A percentile compares a stretch with the other conserved stretches of the same genome.
Conservation (phyloP, 2,797 vertebrate species). For the Siniperca obscura region DNA sequence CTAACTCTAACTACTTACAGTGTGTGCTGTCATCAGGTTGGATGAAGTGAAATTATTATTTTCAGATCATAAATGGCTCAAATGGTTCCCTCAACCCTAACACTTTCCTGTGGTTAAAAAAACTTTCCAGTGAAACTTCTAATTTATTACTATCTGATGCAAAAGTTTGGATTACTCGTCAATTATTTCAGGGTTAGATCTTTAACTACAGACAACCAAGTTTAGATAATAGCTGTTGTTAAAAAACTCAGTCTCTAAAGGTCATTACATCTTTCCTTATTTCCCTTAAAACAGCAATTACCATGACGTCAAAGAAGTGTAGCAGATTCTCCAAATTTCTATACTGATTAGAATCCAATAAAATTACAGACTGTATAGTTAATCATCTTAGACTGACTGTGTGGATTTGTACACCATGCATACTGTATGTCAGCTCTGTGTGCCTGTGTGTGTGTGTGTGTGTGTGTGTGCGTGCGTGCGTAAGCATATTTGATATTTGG, state of each 20-base stretch:
- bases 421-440: slow-evolving; percentile 35
- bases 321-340: slow-evolving; percentile 43
- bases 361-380: slow-evolving; percentile 39
- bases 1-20: background rate
- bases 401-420: background rate
- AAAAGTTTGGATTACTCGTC: background rate
- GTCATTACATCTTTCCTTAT: slow-evolving; percentile 24
- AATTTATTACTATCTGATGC: background rate
- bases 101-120: background rate
- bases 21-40: background rate
- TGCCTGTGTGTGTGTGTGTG: background rate
- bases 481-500: slow-evolving; percentile 86
- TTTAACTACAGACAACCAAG: slow-evolving; percentile 4
- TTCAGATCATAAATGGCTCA: background rate
- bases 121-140: background rate
- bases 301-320: slow-evolving; percentile 31
- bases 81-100: background rate
- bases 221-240: slow-evolving; percentile 15
- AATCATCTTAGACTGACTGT: background rate
- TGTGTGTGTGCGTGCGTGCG: slow-evolving; percentile 77
- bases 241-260: background rate
- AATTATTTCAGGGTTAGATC: background rate
- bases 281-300: slow-evolving; percentile 58
- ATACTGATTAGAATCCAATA: slow-evolving; percentile 23
- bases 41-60: background rate